Base-by-base conservation (phyloP, 1,140 invertebrate genomes). In the Drosophila busckii region DNA sequence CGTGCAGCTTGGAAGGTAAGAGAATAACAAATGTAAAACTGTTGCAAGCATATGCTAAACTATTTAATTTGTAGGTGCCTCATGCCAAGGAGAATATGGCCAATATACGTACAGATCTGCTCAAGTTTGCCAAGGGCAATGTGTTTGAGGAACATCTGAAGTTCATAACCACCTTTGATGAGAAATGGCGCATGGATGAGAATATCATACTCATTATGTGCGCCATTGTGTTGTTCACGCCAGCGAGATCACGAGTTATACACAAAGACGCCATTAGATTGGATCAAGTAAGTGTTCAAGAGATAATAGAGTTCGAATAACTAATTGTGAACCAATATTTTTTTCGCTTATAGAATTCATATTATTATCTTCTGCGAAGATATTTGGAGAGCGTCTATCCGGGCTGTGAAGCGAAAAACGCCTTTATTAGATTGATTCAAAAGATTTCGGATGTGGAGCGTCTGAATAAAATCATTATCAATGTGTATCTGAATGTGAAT, bases 181-280 rank as follows among this genome's bases (percentile, higher is more conserved):
- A 92, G 3, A 89, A 91, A 28, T 96, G 94, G 92, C 90, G 94
- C 10, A 89, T 89, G 13, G 95, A 98, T 88, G 94, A 96, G 83
- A 93, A 95, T 83, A 93, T 98, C 15, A 95, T 97, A 86, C 90
- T 97, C 6, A 93, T 98, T 49, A 89, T 98, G 73, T 94, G 94
- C 83, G 95, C 96, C 41, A 97, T 98, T 66, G 90, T 95, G 32
- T 88, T 98, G 7, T 98, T 98, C 86, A 93, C 93, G 17, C 94
- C 96, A 0, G 92, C 95, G 54, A 88, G 96, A 48, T 89, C 93
- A 2, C 91, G 92, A 70, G 91, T 97, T 4, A 91, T 95, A 45
- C 94, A 97, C 87, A 90, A 91, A 22, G 94, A 96, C 83, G 92
- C 95, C 12, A 94, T 98, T 50, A 93, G 93, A 88, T 88, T 95